These are phyloP conservation scores for Brachypalpus laphriformis DNA, from an alignment of 2,888 invertebrate species.

Conservation along the genomic window DNA sequence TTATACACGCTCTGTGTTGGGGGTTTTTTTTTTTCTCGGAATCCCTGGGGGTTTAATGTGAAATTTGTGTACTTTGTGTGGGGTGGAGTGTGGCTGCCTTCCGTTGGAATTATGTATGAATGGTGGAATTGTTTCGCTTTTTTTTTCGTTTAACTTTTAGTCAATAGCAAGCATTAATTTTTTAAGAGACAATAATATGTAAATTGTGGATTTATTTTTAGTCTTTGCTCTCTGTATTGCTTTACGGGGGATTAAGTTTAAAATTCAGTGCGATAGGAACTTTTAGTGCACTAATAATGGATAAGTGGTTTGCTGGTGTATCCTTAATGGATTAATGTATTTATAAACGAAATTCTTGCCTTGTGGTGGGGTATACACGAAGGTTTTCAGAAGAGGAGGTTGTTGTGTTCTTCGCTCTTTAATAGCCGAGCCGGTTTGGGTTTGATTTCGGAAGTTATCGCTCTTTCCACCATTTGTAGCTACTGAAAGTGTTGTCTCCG, in stretches of 20 bases:
- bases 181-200: constrained; percentile 46
- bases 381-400: no score
- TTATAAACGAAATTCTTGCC: background rate
- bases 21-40: background rate
- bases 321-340: background rate
- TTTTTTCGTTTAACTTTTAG: constrained; percentile 15
- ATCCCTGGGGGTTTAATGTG: constrained; percentile 9
- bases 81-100: background rate
- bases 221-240: background rate
- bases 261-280: background rate
- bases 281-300: background rate
- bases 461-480: no score
- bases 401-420: no score
- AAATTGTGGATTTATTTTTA: constrained; percentile 57
- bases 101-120: constrained; percentile 30
- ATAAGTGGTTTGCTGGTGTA: background rate
- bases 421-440: no score
- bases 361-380: no score
- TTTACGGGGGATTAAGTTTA: background rate
- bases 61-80: background rate
- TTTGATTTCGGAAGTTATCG: no score
- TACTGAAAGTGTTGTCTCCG: no score
- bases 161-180: constrained; percentile 29
- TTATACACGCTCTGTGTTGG: background rate
- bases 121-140: background rate